Conservation (phyloP, 1,140 invertebrate genomes). For the Pogonomyrmex barbatus region DNA sequence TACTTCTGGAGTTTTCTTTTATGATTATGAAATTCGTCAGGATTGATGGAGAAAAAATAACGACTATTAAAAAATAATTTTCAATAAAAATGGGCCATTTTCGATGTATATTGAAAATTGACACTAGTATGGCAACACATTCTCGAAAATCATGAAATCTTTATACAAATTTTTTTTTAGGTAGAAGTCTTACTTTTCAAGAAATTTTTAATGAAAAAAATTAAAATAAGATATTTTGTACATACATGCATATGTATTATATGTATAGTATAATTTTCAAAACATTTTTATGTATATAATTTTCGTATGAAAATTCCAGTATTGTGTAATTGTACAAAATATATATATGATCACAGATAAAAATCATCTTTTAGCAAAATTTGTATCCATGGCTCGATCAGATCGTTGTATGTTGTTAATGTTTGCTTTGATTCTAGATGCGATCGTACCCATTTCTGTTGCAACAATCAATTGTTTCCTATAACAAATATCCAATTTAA, state of each 20-base stretch:
- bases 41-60: too few species aligned
- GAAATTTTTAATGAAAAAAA: too few species aligned
- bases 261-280: not conserved
- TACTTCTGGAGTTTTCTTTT: too few species aligned
- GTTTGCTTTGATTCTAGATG: conserved; percentile 92
- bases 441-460: conserved; percentile 89
- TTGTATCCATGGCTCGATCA: conserved; percentile 89
- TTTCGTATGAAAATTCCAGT: not conserved
- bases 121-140: too few species aligned
- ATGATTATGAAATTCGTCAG: too few species aligned
- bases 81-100: too few species aligned
- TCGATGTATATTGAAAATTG: not conserved
- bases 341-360: not conserved
- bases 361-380: conserved; percentile 88
- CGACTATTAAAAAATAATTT: too few species aligned
- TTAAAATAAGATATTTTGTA: too few species aligned
- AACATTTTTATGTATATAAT: conserved; percentile 10
- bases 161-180: too few species aligned
- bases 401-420: conserved; percentile 93
- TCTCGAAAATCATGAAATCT: too few species aligned
- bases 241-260: too few species aligned
- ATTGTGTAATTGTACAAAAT: conserved; percentile 44
- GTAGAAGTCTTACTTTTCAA: too few species aligned
- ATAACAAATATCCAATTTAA: conserved; percentile 76
- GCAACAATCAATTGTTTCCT: conserved; percentile 90